Evolutionary conservation across 2,888 invertebrate species (phyloP).

Genomic region (Netelia virgata): DNA sequence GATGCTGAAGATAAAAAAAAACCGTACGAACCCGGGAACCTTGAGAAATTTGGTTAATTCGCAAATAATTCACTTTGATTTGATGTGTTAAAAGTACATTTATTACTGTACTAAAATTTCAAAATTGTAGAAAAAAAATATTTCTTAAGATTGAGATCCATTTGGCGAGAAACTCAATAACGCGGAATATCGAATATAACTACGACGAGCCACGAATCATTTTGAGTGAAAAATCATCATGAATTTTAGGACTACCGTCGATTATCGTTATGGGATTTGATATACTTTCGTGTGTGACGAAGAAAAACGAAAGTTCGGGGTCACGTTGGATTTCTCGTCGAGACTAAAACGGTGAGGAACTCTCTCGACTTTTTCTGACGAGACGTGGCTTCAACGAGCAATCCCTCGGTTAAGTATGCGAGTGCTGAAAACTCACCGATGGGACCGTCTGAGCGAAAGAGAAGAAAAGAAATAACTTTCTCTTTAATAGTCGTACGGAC

Average conservation of each 20-base stretch:
- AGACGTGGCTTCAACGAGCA: constrained; percentile 49
- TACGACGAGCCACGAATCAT: no score
- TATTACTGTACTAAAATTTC: no score
- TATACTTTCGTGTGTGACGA: constrained; percentile 1
- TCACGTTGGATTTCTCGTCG: constrained; percentile 56
- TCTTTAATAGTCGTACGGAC: constrained; percentile 69
- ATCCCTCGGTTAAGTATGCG: constrained; percentile 41
- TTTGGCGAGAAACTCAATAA: background rate
- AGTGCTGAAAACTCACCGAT: constrained; percentile 65
- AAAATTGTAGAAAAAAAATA: background rate
- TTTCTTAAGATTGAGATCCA: background rate
- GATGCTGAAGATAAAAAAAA: no score
- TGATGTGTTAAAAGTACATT: no score
- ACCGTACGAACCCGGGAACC: no score
- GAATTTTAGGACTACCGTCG: no score
- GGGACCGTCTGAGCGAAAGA: constrained; percentile 44
- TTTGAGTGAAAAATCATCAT: no score
- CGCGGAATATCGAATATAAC: no score
- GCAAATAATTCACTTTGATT: no score
- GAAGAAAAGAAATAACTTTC: constrained; percentile 73
- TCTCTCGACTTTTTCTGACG: constrained; percentile 53
- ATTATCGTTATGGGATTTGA: background rate
- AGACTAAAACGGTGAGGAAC: constrained; percentile 35
- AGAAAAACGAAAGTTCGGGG: constrained; percentile 57
- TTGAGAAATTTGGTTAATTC: no score